phyloP scores from a whole-genome alignment of 2,113 vertebrate genomes.

The Cyanocitta stelleri region DNA sequence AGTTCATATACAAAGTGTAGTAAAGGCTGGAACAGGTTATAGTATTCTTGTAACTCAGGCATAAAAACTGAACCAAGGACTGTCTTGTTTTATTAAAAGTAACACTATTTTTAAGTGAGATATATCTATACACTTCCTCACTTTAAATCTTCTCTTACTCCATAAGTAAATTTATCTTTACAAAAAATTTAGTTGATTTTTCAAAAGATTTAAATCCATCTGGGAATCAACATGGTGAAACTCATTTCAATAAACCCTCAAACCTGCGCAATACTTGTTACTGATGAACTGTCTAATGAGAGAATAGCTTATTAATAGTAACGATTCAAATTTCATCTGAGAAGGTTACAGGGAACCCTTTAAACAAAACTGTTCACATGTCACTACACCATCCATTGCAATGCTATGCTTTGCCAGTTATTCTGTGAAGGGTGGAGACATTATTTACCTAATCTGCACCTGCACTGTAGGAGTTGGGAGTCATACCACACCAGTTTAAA shows the following conservation, averaged over 20 bases:
- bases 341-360: slow-evolving; percentile 5
- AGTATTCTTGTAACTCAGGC: neutral
- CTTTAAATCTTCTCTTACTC: neutral
- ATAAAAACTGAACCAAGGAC: neutral
- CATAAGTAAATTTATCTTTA: neutral
- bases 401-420: neutral
- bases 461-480: neutral
- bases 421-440: neutral
- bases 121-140: neutral
- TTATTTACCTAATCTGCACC: neutral
- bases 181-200: neutral
- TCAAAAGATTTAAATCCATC: neutral
- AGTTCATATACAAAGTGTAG: neutral
- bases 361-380: neutral
- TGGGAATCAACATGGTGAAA: neutral
- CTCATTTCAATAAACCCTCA: neutral
- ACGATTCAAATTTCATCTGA: slow-evolving; percentile 28
- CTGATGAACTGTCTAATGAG: neutral
- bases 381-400: neutral
- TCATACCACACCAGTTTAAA: neutral
- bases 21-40: neutral
- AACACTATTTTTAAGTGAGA: neutral
- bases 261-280: neutral
- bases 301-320: slow-evolving; percentile 46
- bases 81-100: neutral